A percentile compares a stretch with the other conserved stretches of the same genome.
These are phyloP conservation scores for Trissolcus basalis DNA, from an alignment of 1,140 invertebrate genomes.

Conservation along the genomic window DNA sequence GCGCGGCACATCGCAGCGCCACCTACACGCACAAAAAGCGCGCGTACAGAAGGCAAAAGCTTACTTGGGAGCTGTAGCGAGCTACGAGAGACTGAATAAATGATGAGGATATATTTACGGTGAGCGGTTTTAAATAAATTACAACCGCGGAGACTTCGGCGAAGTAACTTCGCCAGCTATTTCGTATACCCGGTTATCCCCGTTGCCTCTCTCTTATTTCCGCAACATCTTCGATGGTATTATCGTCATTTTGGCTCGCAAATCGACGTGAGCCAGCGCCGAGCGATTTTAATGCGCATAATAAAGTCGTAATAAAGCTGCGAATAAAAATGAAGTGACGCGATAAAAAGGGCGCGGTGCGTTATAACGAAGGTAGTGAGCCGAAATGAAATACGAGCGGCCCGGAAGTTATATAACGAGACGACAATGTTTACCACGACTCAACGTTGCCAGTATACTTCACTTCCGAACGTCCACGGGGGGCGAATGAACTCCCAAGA, in stretches of 20 bases:
- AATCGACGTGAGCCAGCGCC: conserved; percentile 44
- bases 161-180: conserved; percentile 63
- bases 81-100: conserved; percentile 73
- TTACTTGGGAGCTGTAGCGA: conserved; percentile 56
- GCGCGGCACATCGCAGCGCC: conserved; percentile 36
- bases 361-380: conserved; percentile 43
- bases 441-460: conserved; percentile 12
- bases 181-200: conserved; percentile 32
- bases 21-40: conserved; percentile 30
- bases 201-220: conserved; percentile 40
- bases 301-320: conserved; percentile 57
- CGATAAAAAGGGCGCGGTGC: conserved; percentile 48
- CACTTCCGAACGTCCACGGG: not conserved
- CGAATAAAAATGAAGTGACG: conserved; percentile 56
- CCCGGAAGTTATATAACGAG: conserved; percentile 63
- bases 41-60: conserved; percentile 64
- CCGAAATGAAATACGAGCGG: conserved; percentile 55
- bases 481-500: conserved; percentile 1
- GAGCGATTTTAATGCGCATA: conserved; percentile 53
- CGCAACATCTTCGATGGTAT: conserved; percentile 48
- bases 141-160: conserved; percentile 72
- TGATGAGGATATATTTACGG: conserved; percentile 76
- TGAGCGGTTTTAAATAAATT: conserved; percentile 77
- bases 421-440: conserved; percentile 65
- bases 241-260: conserved; percentile 49